phyloP scores from a whole-genome alignment of 2,113 vertebrate species.

The Empidonax alnorum region DNA sequence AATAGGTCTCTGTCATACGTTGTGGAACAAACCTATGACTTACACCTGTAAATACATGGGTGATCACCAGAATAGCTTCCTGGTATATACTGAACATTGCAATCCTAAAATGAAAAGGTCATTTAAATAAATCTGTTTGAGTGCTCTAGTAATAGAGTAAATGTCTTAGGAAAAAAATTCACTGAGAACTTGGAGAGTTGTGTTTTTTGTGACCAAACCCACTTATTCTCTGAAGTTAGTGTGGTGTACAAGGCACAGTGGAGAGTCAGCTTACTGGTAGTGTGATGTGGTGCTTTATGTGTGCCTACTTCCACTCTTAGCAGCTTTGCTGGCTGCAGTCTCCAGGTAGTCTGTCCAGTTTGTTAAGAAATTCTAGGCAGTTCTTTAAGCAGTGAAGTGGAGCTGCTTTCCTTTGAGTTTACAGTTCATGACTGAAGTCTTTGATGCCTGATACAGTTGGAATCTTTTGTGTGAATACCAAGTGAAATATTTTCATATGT shows the following conservation, averaged over 20 bases:
- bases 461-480: not conserved
- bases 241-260: not conserved
- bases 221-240: not conserved
- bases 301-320: not conserved
- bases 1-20: not conserved
- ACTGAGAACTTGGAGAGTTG: not conserved
- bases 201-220: not conserved
- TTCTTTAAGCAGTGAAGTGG: not conserved
- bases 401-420: not conserved
- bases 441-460: not conserved
- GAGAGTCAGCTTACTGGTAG: not conserved
- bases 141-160: not conserved
- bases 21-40: not conserved
- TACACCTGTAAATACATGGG: not conserved
- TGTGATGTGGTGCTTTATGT: not conserved
- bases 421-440: not conserved
- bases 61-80: not conserved
- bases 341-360: not conserved
- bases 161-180: not conserved
- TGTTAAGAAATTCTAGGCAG: not conserved
- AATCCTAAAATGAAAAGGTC: not conserved
- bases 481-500: not conserved
- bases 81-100: not conserved
- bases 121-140: not conserved
- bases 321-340: not conserved